Evolutionary conservation across 2,888 invertebrate species (phyloP), one percentile per base, ranked within the genome.

Genomic region (Microplitis manilae): DNA sequence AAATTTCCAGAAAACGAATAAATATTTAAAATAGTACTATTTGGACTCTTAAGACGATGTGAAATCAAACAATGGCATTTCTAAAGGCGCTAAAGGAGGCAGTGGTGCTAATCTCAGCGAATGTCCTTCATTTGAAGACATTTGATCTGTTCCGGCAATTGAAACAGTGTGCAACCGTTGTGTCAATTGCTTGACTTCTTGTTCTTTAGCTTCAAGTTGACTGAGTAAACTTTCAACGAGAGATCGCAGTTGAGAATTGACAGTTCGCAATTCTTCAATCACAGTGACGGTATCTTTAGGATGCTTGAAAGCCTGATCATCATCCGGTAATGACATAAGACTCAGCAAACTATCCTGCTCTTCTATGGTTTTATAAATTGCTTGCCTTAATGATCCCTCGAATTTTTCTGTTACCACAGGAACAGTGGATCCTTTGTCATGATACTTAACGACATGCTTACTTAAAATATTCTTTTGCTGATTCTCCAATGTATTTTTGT

Each of bases 191-290:
- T 91, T 91, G 77, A 93, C 93, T 87, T 94, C 94, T 86, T 92
- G 92, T 84, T 93, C 93, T 76, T 93, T 91, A n/a, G 93, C 91
- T 85, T 94, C 94, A 40, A 94, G 89, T 86, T 94, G 93, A 69
- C 92, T 89, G 13, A 94, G 91, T 73, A 94, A 89, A 85, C 92
- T 92, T 80, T 92, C 93, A 7, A 93, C 91, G 9, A 92, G 88
- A 17, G 90, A 89, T 79, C 93, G 92, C 68, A 94, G 87, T 84
- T 93, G 94, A 78, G 92, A 92, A 85, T 94, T 94, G 8, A 94
- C 89, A 68, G 92, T 93, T 86, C 92, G 92, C 65, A 94, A 88
- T 87, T 95, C 94, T 87, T 94, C 94, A 69, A 94, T 92, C 67
- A 94, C 92, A 39, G 91, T 92, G 73, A 91, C 90, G 71, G 93